phyloP scores from a whole-genome alignment of 2,113 vertebrate species.

The Atrichornis clamosus region DNA sequence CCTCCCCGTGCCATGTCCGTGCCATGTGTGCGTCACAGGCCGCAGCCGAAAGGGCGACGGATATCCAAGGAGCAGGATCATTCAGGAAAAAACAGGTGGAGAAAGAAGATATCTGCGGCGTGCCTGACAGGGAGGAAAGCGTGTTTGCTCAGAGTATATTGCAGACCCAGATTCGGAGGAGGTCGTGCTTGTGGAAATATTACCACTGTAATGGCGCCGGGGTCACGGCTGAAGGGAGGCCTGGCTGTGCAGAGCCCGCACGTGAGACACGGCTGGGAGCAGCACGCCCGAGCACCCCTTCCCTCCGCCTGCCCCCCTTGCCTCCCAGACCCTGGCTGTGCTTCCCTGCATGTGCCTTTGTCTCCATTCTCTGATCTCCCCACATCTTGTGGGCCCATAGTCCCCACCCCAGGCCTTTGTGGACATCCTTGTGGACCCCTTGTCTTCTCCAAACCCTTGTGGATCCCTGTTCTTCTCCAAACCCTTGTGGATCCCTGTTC shows the following conservation, averaged over 20 bases:
- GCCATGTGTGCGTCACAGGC: accelerated
- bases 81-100: neutral
- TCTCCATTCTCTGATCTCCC: accelerated
- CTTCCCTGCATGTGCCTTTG: accelerated
- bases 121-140: neutral
- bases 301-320: neutral
- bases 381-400: accelerated
- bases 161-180: neutral
- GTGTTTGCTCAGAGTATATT: conserved; percentile 59
- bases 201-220: neutral
- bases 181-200: conserved; percentile 38
- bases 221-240: neutral
- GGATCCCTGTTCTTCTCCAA: neutral
- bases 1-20: neutral
- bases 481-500: neutral
- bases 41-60: accelerated
- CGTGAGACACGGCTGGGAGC: neutral
- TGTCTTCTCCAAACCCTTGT: neutral
- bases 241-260: neutral
- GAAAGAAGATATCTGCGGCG: neutral
- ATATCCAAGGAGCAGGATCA: accelerated
- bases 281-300: neutral
- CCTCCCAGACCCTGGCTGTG: accelerated
- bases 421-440: neutral
- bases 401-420: neutral